Percentiles rank a stretch among this genome's conserved stretches.
Evolutionary conservation across 2,888 invertebrate genomes (phyloP).

Genomic region (Agelastica alni): DNA sequence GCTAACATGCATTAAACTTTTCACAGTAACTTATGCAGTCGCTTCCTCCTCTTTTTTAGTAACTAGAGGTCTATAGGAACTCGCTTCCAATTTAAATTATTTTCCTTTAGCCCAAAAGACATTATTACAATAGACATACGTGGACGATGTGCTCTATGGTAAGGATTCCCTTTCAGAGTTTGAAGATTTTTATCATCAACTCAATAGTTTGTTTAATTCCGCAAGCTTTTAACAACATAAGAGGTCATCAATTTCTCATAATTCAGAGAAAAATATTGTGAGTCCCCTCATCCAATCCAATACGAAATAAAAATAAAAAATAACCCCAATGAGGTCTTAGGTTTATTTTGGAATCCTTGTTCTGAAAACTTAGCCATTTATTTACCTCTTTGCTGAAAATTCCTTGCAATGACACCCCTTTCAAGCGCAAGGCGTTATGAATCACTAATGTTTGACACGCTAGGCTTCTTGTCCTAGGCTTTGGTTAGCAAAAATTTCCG

Average conservation of each 20-base stretch:
- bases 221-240: conserved; percentile 3
- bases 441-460: not conserved
- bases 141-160: too few relatives aligned
- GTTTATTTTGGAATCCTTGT: too few relatives aligned
- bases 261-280: too few relatives aligned
- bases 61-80: conserved; percentile 3
- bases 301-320: conserved; percentile 3
- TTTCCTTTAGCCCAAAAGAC: too few relatives aligned
- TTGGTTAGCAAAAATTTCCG: not conserved
- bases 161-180: conserved; percentile 8
- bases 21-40: conserved; percentile 25
- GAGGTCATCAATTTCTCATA: conserved; percentile 6
- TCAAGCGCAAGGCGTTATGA: too few relatives aligned
- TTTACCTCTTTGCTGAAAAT: not conserved
- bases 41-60: conserved; percentile 16
- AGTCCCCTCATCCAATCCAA: not conserved
- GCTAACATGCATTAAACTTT: conserved; percentile 9
- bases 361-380: too few relatives aligned
- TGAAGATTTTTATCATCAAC: not conserved
- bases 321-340: conserved; percentile 1
- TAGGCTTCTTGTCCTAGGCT: not conserved
- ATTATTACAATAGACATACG: too few relatives aligned
- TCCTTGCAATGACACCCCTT: not conserved
- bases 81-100: conserved; percentile 4
- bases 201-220: conserved; percentile 4